Conservation (phyloP, 2,113 vertebrate species). For the Brachypteracias leptosomus region DNA sequence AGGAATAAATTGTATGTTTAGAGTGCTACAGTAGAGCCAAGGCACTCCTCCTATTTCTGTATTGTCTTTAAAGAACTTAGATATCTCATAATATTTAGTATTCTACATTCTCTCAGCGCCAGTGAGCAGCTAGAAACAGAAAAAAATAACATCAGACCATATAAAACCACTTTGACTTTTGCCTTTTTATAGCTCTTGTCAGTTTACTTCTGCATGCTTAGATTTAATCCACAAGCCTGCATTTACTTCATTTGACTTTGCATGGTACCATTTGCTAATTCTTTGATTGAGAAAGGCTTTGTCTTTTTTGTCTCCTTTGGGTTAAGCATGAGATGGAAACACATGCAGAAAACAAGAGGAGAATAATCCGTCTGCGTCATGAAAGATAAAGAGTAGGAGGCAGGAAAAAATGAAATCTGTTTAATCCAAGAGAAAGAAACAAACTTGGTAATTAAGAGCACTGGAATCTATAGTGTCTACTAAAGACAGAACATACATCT, state of each 20-base stretch:
- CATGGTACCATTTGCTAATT: neutral
- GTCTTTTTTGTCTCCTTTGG: neutral
- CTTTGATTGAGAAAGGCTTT: neutral
- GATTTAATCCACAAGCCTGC: neutral
- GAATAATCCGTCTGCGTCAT: neutral
- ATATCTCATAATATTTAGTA: neutral
- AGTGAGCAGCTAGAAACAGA: neutral
- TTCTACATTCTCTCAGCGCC: neutral
- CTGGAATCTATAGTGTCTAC: neutral
- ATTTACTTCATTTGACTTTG: neutral
- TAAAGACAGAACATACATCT: neutral
- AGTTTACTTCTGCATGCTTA: neutral
- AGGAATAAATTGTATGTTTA: neutral
- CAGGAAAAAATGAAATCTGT: neutral
- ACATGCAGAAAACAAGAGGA: neutral
- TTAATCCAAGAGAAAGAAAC: neutral
- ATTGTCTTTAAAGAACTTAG: neutral
- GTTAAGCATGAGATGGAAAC: neutral
- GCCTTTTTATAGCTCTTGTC: neutral
- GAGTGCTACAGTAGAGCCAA: neutral
- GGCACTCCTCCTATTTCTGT: neutral
- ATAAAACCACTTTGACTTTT: neutral
- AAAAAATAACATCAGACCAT: neutral
- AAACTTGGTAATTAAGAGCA: neutral
- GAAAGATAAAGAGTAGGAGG: neutral